Evolutionary conservation across 2,113 vertebrate species (phyloP), one percentile per base, ranked within the genome.

Genomic region (Tragelaphus scriptus): DNA sequence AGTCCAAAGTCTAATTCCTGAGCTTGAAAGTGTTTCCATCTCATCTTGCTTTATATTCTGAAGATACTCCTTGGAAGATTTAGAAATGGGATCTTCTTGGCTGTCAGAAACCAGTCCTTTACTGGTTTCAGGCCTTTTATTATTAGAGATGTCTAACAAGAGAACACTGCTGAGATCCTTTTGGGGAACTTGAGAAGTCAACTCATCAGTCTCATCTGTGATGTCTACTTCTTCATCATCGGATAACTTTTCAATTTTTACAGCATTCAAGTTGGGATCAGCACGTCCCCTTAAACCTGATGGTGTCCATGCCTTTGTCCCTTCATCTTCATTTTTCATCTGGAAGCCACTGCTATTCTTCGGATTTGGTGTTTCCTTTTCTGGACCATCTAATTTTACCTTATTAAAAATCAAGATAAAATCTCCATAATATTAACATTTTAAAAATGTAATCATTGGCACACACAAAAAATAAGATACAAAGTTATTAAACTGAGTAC

Each of bases 201-300:
- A 47, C 13, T 98, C 98, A 21, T 99, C 99, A 91, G 98, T 23
- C 68, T 99, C 99, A 95, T 99, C 99, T 1, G 99, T 99, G 98
- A 99, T 99, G 97, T 99, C 99, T 32, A 99, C 99, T 32, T 99
- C 99, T 98, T 99, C 99, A 44, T 99, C 99, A 58, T 99, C 99
- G 23, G 99, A 99, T 71, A 99, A 98, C 80, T 98, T 99, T 97
- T 99, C 99, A 56, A 99, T 99, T 92, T 99, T 99, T 88, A 99
- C 99, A 2, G 99, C 98, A 1, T 99, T 99, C 97, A 99, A 90
- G 91, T 99, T 99, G 71, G 98, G 98, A 71, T 99, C 98, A 51
- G 98, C 98, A 88, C 91, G 98, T 65, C 99, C 99, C 92, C 98
- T 98, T 92, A 99, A 92, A 40, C 13, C 94, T 32, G 96, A 98